Evolutionary conservation across 2,113 vertebrate genomes (phyloP).

Genomic region (Microcebus lehilahytsara): DNA sequence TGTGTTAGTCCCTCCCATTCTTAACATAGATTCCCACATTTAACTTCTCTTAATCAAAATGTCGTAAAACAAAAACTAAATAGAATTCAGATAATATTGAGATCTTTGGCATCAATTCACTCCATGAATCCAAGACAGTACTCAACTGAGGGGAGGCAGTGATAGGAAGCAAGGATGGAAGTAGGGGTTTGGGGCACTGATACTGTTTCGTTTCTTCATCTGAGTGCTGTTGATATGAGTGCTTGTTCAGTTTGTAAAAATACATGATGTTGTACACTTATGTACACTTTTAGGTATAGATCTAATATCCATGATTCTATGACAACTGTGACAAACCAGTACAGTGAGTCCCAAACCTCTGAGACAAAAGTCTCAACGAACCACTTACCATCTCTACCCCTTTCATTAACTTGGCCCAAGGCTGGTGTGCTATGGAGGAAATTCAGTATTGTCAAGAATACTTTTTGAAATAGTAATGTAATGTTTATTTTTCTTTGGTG

Average conservation of each 20-base stretch:
- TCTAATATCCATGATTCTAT: background rate
- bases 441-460: background rate
- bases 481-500: background rate
- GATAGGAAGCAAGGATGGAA: background rate
- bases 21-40: slow-evolving; percentile 5
- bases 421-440: background rate
- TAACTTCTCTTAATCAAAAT: background rate
- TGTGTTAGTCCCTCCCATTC: background rate
- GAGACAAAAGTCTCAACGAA: background rate
- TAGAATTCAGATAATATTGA: background rate
- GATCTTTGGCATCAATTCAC: background rate
- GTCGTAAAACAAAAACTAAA: slow-evolving; percentile 9
- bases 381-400: background rate
- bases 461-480: background rate
- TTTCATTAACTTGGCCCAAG: background rate
- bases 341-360: background rate
- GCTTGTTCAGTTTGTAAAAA: slow-evolving; percentile 7
- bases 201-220: background rate
- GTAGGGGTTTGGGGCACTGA: background rate
- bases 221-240: background rate
- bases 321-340: background rate
- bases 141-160: background rate
- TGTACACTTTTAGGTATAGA: background rate
- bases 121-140: background rate
- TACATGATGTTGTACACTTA: background rate